A percentile compares a stretch with the other conserved stretches of the same genome.
Evolutionary conservation across 2,888 invertebrate species (phyloP).

Genomic region (Lymantria monacha): DNA sequence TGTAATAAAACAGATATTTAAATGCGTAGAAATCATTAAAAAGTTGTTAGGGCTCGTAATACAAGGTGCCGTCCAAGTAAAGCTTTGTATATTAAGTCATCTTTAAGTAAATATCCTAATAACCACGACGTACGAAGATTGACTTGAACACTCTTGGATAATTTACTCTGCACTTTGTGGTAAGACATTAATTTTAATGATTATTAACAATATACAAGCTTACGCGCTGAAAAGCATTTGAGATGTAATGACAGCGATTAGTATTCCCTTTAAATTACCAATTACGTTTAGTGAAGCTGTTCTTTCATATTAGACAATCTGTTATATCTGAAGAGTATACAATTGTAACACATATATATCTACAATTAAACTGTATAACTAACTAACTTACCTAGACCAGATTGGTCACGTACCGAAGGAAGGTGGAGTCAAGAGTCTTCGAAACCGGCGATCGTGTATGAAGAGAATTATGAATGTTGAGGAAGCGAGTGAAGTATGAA

Average conservation of each 20-base stretch:
- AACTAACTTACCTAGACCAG: no score
- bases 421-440: no score
- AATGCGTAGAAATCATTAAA: constrained; percentile 48
- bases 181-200: constrained; percentile 31
- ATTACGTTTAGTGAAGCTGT: no score
- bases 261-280: not conserved
- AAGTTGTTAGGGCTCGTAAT: constrained; percentile 53
- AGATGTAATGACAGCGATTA: constrained; percentile 29
- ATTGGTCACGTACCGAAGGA: no score
- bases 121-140: constrained; percentile 41
- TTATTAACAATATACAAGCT: constrained; percentile 25
- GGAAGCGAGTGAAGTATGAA: no score
- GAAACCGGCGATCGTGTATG: no score
- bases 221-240: constrained; percentile 15
- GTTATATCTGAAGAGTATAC: no score
- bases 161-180: constrained; percentile 39
- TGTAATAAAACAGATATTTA: constrained; percentile 33
- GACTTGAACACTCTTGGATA: constrained; percentile 36
- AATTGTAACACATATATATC: no score
- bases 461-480: no score
- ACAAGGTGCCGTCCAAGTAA: constrained; percentile 33
- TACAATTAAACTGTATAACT: no score
- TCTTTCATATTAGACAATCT: no score
- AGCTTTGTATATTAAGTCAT: constrained; percentile 57
- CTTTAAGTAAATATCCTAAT: constrained; percentile 52